These are phyloP conservation scores for Poecile montanus DNA, from an alignment of 2,797 vertebrate species.

Conservation along the genomic window DNA sequence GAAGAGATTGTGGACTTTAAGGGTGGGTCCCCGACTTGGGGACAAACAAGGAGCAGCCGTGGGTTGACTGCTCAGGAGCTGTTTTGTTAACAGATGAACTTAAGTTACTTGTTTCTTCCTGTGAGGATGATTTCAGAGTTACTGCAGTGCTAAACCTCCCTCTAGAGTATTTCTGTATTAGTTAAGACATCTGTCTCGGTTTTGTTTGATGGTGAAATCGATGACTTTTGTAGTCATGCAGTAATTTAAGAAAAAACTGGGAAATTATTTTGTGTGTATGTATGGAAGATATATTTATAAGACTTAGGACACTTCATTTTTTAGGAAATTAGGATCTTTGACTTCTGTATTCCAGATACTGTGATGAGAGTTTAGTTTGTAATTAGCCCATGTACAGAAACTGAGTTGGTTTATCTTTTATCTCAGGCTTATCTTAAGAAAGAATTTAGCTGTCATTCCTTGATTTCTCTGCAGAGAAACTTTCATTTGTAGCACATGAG, in stretches of 20 bases:
- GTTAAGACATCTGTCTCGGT: neutral
- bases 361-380: neutral
- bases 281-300: neutral
- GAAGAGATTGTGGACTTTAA: constrained; percentile 61
- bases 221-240: neutral
- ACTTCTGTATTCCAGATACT: neutral
- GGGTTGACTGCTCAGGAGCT: neutral
- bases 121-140: neutral
- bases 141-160: neutral
- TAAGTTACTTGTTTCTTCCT: neutral
- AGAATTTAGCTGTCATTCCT: neutral
- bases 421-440: neutral
- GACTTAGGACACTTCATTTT: neutral
- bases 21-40: constrained; percentile 38
- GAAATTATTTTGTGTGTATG: neutral
- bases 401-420: neutral
- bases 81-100: neutral
- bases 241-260: neutral
- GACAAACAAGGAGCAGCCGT: constrained; percentile 42
- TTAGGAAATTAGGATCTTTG: neutral
- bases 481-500: neutral
- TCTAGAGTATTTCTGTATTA: neutral
- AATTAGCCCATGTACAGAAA: neutral
- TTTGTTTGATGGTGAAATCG: neutral
- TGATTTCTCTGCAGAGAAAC: neutral